Conservation (phyloP, 2,113 vertebrate genomes). For the Marcusenius ussheri region DNA sequence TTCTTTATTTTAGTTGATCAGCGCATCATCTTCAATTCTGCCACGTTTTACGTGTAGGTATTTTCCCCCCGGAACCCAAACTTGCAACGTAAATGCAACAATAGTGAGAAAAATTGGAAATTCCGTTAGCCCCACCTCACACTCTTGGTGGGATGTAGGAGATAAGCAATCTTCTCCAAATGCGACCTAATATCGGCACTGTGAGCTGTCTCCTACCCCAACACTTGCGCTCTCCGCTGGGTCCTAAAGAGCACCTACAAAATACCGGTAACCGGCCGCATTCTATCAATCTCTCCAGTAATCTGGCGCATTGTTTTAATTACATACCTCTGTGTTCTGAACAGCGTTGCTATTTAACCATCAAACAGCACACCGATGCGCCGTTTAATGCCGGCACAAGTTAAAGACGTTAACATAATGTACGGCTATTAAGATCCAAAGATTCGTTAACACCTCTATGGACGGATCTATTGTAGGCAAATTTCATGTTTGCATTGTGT, state of each 20-base stretch:
- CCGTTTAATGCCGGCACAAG: background rate
- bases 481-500: background rate
- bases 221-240: constrained; percentile 67
- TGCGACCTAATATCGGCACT: constrained; percentile 58
- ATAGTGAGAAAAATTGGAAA: background rate
- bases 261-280: background rate
- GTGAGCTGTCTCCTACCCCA: constrained; percentile 60
- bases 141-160: constrained; percentile 44
- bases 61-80: constrained; percentile 5
- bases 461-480: background rate
- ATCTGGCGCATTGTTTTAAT: background rate
- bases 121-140: constrained; percentile 12
- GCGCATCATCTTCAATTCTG: constrained; percentile 28
- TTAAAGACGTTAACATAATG: background rate
- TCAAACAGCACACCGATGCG: background rate
- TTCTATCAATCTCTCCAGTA: background rate
- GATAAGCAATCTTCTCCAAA: constrained; percentile 60
- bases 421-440: background rate
- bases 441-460: background rate
- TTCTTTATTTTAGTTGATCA: constrained; percentile 23
- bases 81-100: constrained; percentile 19
- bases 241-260: constrained; percentile 67
- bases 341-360: background rate
- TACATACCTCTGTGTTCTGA: background rate
- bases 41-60: background rate